Base-by-base conservation (phyloP, 1,140 invertebrate genomes). In the Sitophilus oryzae region DNA sequence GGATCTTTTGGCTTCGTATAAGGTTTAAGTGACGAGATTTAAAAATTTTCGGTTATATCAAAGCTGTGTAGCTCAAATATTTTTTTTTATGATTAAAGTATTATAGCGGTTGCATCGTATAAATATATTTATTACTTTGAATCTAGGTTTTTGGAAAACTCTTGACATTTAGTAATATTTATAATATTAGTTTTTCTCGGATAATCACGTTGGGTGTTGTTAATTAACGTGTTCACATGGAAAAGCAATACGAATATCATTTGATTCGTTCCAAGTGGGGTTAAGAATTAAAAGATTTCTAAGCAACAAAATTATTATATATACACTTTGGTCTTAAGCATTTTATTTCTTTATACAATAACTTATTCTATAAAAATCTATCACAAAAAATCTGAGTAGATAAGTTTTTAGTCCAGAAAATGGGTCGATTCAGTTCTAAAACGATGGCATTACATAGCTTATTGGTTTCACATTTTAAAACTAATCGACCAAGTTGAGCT, bases 51-150 rank as follows among this genome's bases (percentile, higher is more conserved):
- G 11, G 5, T 30, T 6, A 30, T 30, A 30, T 30, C 25, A 38
- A 61, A 63, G 59, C 60, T 38, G 58, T 59, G 56, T 40, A 59
- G 54, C 41, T 59, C 51, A 38, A 60, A 56, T 48, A 42, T 53
- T 22, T 60, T 52, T 57, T 57, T 36, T 61, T n/a, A n/a, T n/a
- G n/a, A n/a, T n/a, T 30, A 30, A 30, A 30, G 5, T 30, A 30
- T 30, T 30, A 11, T 30, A 62, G 62, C 60, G 53, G 58, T 59
- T 58, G 58, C 58, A 54, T n/a, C 54, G 57, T 63, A 60, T 61
- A 64, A 63, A 64, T 62, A 60, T 62, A 63, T 52, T 61, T 65
- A 67, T 67, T 63, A 66, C 63, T 61, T 67, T 66, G 48, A 56
- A 34, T 63, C 50, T 60, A 54, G 42, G 59, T 51, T 45, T 25